Evolutionary conservation across 2,113 vertebrate genomes (phyloP).

Genomic region (Campylorhamphus procurvoides): DNA sequence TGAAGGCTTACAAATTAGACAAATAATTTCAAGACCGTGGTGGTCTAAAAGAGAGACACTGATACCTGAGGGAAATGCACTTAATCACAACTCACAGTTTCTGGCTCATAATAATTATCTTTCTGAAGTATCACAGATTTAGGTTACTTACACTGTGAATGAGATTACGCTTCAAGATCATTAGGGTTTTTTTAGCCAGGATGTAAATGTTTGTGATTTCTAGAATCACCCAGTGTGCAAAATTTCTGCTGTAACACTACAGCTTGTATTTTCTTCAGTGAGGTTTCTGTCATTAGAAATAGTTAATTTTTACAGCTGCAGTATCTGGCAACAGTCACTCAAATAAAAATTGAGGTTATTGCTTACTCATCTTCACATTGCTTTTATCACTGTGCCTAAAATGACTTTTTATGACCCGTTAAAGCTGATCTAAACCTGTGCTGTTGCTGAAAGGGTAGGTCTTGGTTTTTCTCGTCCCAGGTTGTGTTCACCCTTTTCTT

Average conservation of each 20-base stretch:
- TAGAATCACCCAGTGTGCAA: neutral
- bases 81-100: neutral
- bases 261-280: neutral
- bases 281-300: neutral
- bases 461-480: neutral
- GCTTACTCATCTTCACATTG: neutral
- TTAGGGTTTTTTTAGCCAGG: neutral
- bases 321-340: neutral
- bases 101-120: neutral
- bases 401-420: neutral
- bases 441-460: neutral
- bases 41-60: neutral
- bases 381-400: neutral
- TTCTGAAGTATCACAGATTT: neutral
- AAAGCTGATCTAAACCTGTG: neutral
- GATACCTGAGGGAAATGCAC: neutral
- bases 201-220: neutral
- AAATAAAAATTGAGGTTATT: neutral
- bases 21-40: neutral
- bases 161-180: neutral
- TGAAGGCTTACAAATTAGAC: neutral
- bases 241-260: neutral
- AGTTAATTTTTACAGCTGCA: neutral
- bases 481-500: neutral
- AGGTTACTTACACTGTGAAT: neutral